These are phyloP conservation scores for Mesoclemmys tuberculata DNA, from an alignment of 2,113 vertebrate species.

Conservation along the genomic window DNA sequence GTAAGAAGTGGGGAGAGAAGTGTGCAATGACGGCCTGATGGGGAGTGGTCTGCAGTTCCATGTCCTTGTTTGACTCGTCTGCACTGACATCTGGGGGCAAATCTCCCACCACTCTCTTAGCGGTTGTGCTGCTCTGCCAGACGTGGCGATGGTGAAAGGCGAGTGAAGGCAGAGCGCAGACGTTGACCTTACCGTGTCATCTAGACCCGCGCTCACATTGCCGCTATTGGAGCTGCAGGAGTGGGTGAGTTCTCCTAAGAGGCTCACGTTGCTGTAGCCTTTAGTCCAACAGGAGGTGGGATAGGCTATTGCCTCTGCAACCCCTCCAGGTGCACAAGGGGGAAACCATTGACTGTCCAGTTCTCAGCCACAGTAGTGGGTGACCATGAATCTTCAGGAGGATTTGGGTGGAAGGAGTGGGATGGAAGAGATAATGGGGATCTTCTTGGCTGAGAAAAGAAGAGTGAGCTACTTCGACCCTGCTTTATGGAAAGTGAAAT, in stretches of 20 bases:
- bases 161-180: accelerated
- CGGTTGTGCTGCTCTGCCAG: accelerated
- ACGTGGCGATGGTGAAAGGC: neutral
- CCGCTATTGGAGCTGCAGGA: neutral
- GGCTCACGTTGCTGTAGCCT: neutral
- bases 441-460: neutral
- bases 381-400: neutral
- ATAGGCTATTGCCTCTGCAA: neutral
- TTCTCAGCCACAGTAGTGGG: accelerated
- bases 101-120: neutral
- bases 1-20: accelerated
- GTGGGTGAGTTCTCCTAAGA: accelerated
- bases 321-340: accelerated
- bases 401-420: neutral
- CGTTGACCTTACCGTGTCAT: accelerated
- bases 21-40: accelerated
- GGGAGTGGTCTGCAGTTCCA: accelerated
- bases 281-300: neutral
- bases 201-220: neutral
- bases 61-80: neutral
- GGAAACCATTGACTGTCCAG: neutral
- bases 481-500: accelerated
- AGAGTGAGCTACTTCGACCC: accelerated
- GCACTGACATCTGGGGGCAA: neutral
- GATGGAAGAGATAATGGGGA: accelerated